Base-by-base conservation (phyloP, 2,797 vertebrate genomes). In the Hemibagrus guttatus region DNA sequence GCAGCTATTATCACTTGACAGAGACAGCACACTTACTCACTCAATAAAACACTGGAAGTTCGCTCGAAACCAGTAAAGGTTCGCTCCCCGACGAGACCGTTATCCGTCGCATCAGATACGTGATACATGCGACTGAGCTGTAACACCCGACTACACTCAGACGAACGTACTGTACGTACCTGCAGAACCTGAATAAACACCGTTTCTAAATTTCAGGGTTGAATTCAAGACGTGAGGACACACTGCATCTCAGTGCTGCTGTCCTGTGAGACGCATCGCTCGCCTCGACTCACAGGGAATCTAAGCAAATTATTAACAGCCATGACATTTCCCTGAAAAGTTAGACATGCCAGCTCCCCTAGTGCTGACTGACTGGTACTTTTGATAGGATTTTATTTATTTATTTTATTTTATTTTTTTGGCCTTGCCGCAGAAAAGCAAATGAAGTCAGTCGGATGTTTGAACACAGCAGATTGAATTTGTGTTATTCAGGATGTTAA, bases 1-100 rank as follows among this genome's bases (percentile, higher is more conserved):
- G 49, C 28, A 64, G 89, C 75, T 87, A 87, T 90, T 87, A 90
- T 89, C 58, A 81, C 80, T 79, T 90, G 87, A 85, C 88, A 86
- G 83, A 82, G 83, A 88, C 46, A 84, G 81, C n/a, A 11, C 58
- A 87, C 84, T 85, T 85, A 88, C 78, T 87, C 61, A 58, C 88
- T 89, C 66, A 28, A 79, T 89, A 81, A 90, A 90, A 88, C 31
- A 16, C 42, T 13, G 26, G 71, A 64, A 76, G 78, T 89, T 87
- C 83, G 66, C 64, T 72, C 64, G 61, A 89, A 87, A 87, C 78
- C 85, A 63, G 84, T 54, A 26, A 68, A 76, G 49, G 31, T 46
- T 61, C 68, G 58, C 71, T 87, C 72, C 63, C 56, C 58, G 66
- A 87, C 59, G 66, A 76, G 79, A 66, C 12, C 81, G 86, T 85